Evolutionary conservation across 2,888 invertebrate species (phyloP).

Genomic region (Agrotis segetum): DNA sequence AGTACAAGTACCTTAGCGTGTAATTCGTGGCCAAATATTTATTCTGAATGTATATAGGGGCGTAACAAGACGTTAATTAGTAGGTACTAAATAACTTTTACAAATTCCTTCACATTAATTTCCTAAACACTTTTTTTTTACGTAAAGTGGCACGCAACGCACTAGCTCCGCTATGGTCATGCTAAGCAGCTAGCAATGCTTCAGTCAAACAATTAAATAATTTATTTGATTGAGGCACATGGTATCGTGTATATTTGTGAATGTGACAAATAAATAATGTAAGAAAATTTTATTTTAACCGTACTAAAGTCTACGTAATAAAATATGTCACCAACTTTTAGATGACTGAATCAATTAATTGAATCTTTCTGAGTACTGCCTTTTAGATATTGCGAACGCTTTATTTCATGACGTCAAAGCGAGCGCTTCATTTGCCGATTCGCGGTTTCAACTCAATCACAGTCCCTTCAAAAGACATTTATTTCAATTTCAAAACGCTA

Average conservation of each 20-base stretch:
- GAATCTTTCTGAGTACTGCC: too few species aligned
- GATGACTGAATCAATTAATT: too few species aligned
- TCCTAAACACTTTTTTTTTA: background rate
- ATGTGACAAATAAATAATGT: too few species aligned
- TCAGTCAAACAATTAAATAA: background rate
- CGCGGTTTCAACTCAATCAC: background rate
- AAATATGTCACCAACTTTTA: too few species aligned
- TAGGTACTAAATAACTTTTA: background rate
- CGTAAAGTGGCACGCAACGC: conserved; percentile 7
- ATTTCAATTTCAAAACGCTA: too few species aligned
- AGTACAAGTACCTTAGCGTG: too few species aligned
- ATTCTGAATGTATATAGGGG: background rate
- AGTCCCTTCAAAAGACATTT: background rate
- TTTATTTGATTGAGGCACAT: conserved; percentile 9
- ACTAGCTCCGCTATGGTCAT: background rate
- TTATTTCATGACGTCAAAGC: background rate
- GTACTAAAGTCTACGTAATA: too few species aligned
- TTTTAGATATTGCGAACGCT: too few species aligned
- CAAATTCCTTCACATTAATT: background rate
- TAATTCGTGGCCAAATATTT: background rate
- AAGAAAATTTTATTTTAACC: too few species aligned
- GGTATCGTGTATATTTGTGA: background rate
- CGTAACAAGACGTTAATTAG: background rate
- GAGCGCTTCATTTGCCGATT: background rate
- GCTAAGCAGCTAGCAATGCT: background rate